Evolutionary conservation across 2,113 vertebrate genomes (phyloP), one percentile per base, ranked within the genome.

Genomic region (Sakesphorus luctuosus): DNA sequence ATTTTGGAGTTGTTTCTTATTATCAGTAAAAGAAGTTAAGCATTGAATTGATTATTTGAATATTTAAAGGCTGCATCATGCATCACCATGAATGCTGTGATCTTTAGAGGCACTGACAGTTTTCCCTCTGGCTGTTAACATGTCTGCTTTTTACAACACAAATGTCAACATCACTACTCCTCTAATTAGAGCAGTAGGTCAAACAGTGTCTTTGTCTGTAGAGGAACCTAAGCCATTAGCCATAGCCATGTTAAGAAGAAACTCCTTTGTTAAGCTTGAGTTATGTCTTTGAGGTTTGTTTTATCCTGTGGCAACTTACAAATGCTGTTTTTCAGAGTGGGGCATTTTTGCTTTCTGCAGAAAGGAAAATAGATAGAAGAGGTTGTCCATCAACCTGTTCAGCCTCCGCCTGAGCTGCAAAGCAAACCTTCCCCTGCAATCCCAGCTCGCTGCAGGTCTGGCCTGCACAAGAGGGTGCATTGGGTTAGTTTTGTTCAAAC

Each of bases 111-210:
- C 91, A 91, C 90, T 97, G 94, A 97, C 96, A 97, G 93, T 79
- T 91, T 96, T 91, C 94, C 96, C 96, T 96, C 92, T 89, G 91
- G 96, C 96, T 92, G 87, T 97, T 97, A 96, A 76, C 93, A 67
- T 97, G 94, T 95, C 97, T 97, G 84, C 81, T 95, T 97, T 92
- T 74, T 71, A 46, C 94, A 91, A 86, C 91, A 78, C 68, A 96
- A 97, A 98, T 97, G 95, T 97, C 97, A 97, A 77, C 95, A 95
- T 97, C 93, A 61, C 91, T 96, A 50, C 92, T 65, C 78, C 72
- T 93, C 95, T 97, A 97, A 98, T 97, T 96, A 97, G 96, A 97
- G 94, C 93, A 98, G 91, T 97, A 95, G 97, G 97, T 97, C 97
- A 98, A 89, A 96, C 94, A 92, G 71, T 44, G 13, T 83, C 95